Evolutionary conservation across 2,797 vertebrate species (phyloP).

Genomic region (Parauchenoglanis punctatus): DNA sequence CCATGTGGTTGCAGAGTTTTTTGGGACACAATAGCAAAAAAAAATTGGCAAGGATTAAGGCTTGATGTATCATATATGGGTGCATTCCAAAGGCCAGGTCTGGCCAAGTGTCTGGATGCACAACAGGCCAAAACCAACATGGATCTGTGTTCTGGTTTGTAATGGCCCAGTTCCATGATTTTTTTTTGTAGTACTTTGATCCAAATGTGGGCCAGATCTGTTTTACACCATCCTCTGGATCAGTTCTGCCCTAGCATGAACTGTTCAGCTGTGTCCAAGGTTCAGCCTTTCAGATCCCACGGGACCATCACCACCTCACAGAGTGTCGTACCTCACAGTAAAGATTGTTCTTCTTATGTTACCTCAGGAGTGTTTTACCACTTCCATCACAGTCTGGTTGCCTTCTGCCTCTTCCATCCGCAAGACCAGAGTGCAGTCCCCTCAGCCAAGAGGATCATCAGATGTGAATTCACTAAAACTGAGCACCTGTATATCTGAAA

Average conservation of each 20-base stretch:
- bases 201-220: background rate
- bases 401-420: background rate
- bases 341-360: background rate
- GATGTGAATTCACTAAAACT: background rate
- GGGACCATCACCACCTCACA: background rate
- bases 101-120: background rate
- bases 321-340: background rate
- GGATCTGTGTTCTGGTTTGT: background rate
- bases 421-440: background rate
- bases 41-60: background rate
- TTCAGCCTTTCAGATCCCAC: background rate
- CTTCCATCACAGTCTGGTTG: background rate
- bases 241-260: background rate
- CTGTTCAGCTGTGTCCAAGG: background rate
- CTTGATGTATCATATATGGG: background rate
- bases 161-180: background rate
- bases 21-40: background rate
- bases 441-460: background rate
- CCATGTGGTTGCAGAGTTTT: background rate
- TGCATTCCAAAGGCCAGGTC: background rate
- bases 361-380: background rate
- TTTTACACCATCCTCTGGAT: slow-evolving; percentile 7
- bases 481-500: background rate
- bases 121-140: background rate
- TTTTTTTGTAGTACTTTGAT: background rate